phyloP scores from a whole-genome alignment of 1,140 invertebrate species.

The Oryctes rhinoceros region DNA sequence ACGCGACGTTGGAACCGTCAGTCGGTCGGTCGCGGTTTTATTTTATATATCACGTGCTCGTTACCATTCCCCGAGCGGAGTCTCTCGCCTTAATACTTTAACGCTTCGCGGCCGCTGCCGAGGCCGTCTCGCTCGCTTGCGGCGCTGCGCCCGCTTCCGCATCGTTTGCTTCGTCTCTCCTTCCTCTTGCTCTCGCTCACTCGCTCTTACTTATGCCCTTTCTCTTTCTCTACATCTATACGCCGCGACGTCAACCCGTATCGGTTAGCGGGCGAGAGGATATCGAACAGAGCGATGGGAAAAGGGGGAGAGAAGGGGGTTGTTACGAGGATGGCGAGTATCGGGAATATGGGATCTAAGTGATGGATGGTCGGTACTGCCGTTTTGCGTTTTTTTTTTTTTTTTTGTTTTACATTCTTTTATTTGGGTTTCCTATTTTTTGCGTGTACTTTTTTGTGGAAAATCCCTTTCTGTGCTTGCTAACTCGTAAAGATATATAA shows the following conservation, averaged over 20 bases:
- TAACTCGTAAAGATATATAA: too few species aligned
- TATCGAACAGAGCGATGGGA: background rate
- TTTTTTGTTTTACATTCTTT: background rate
- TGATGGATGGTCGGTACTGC: too few species aligned
- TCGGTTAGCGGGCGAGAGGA: background rate
- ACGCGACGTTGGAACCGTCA: too few species aligned
- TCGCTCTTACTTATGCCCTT: too few species aligned
- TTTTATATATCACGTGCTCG: conserved; percentile 21
- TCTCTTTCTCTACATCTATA: too few species aligned
- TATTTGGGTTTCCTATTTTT: too few species aligned
- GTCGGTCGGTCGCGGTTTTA: background rate
- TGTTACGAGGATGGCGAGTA: background rate
- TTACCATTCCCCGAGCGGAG: conserved; percentile 2
- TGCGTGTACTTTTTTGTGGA: too few species aligned
- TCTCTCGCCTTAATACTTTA: background rate
- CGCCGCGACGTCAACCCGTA: background rate
- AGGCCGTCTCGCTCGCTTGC: background rate
- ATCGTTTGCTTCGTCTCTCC: too few species aligned
- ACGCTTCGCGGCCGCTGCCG: background rate
- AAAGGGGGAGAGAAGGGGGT: background rate
- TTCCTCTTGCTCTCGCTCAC: background rate
- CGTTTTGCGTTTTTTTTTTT: background rate
- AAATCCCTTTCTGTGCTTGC: too few species aligned
- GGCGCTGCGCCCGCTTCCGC: too few species aligned
- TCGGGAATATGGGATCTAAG: too few species aligned